Evolutionary conservation across 2,113 vertebrate species (phyloP).

Genomic region (Rhagologus leucostigma): DNA sequence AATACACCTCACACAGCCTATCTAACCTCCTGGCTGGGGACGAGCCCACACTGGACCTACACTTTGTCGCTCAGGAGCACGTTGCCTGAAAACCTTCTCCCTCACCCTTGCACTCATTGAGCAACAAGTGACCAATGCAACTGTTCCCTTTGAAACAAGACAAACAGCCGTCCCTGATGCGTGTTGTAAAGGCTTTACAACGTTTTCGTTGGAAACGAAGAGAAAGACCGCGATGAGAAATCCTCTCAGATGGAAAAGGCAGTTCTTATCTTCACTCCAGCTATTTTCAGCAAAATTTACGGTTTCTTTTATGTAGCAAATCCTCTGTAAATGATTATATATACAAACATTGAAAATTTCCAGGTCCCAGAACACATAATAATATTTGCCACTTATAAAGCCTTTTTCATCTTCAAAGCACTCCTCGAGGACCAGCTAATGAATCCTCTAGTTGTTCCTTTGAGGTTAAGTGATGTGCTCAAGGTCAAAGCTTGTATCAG

Average conservation of each 20-base stretch:
- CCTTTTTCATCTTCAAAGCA: slow-evolving; percentile 56
- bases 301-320: slow-evolving; percentile 32
- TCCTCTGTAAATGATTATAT: slow-evolving; percentile 48
- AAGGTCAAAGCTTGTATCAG: slow-evolving; percentile 32
- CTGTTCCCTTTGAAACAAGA: not conserved
- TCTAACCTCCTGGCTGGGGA: not conserved
- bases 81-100: not conserved
- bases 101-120: accelerated
- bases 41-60: accelerated
- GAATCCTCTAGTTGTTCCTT: slow-evolving; percentile 34
- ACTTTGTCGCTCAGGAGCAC: not conserved
- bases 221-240: not conserved
- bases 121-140: not conserved
- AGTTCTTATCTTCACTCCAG: slow-evolving; percentile 13
- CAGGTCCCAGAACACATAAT: slow-evolving; percentile 13
- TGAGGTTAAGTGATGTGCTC: slow-evolving; percentile 34
- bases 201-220: not conserved
- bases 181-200: not conserved
- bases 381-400: slow-evolving; percentile 21
- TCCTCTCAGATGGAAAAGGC: not conserved
- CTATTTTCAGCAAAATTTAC: slow-evolving; percentile 21
- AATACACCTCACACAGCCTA: not conserved
- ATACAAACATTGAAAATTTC: slow-evolving; percentile 48
- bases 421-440: not conserved
- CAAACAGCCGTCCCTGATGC: accelerated